A percentile compares a stretch with the other conserved stretches of the same genome.
Conservation (phyloP, 2,888 invertebrate genomes). For the Phlogophora meticulosa region DNA sequence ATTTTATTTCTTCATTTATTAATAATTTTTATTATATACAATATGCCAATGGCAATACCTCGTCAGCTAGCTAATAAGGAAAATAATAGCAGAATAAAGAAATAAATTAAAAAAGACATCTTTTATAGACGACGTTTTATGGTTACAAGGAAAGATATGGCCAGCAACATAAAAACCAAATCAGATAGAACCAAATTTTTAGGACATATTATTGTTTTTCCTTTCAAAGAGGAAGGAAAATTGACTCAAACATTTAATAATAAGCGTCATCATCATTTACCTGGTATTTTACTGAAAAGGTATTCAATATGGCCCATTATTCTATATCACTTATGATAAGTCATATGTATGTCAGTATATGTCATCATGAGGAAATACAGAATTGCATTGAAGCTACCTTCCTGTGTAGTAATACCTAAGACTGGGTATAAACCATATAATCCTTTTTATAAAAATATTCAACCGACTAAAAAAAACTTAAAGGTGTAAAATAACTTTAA, state of each 20-base stretch:
- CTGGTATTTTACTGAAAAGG: not conserved
- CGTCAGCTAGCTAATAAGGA: no score
- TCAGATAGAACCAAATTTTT: no score
- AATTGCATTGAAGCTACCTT: not conserved
- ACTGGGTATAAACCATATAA: not conserved
- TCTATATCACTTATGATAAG: not conserved
- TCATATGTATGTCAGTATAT: not conserved
- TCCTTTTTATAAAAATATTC: no score
- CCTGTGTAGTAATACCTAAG: not conserved
- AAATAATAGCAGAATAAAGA: no score
- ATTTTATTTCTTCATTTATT: no score
- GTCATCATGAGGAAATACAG: not conserved
- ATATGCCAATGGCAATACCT: no score
- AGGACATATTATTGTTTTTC: not conserved
- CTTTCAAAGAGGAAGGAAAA: not conserved
- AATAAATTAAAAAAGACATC: no score
- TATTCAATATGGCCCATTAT: not conserved
- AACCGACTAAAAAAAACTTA: no score
- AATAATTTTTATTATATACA: no score
- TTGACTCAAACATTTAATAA: not conserved
- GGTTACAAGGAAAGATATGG: not conserved
- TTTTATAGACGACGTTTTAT: no score
- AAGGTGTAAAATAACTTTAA: no score
- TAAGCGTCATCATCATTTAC: slow-evolving; percentile 15
- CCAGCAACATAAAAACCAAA: not conserved